Base-by-base conservation (phyloP, 1,140 invertebrate genomes). In the Tribolium madens region DNA sequence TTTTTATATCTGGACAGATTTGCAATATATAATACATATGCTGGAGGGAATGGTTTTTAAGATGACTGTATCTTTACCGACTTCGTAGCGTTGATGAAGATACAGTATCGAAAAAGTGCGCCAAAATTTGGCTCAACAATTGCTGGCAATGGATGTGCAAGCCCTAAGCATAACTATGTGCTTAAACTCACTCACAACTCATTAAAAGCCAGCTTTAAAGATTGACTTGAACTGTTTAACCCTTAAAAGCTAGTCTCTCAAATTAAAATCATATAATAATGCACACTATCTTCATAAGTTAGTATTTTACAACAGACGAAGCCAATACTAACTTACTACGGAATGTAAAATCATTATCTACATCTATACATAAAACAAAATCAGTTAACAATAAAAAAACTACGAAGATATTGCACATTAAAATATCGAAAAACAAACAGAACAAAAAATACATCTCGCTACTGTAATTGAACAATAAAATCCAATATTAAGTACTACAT, bases 11-110 rank as follows among this genome's bases (percentile, higher is more conserved):
- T 86, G 85, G 85, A 86, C 85, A 86, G 85, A 85, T 83, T 86
- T 84, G 82, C 81, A 82, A 83, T 85, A 84, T 86, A 85, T 82
- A 78, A 84, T 85, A 85, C 83, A 85, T 78, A 83, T 84, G 84
- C 83, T 85, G 85, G 85, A 86, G 85, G 85, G 85, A 86, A 86
- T 86, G 82, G 80, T 79, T 82, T 72, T 71, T 73, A 68, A 68
- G 46, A 52, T 50, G n/a, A 74, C 33, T 60, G 52, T 57, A 47
- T 64, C 70, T 69, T 52, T 73, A 69, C 36, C 48, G 71, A 12
- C 46, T 14, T 68, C 14, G 26, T n/a, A 6, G 21, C 50, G 70
- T 76, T 15, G 73, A 53, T 33, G 52, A 50, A 76, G 78, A 80
- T 80, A 80, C 17, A 68, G 71, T 79, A 80, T 77, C 76, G 76